A percentile compares a stretch with the other conserved stretches of the same genome.
Conservation (phyloP, 1,140 invertebrate genomes). For the Chymomyza costata region DNA sequence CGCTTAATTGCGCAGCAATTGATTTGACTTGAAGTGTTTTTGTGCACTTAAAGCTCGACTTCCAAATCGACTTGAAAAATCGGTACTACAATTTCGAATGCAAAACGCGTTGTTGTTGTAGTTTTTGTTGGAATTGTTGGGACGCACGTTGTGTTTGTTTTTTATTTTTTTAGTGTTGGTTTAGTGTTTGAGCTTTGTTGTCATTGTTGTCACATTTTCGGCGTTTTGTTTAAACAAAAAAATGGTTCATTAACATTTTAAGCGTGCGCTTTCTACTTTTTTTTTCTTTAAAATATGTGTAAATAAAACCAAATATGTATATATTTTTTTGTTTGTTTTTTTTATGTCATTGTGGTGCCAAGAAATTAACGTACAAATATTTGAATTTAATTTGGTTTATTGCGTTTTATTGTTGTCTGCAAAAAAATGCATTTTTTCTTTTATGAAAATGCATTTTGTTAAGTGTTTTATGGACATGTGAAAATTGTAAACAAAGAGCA, state of each 20-base stretch:
- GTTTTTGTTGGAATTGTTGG: too few species aligned
- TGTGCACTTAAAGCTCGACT: slow-evolving; percentile 9
- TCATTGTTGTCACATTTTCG: slow-evolving; percentile 49
- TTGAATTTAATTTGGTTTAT: slow-evolving; percentile 38
- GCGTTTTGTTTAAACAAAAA: slow-evolving; percentile 32
- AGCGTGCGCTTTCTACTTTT: slow-evolving; percentile 59
- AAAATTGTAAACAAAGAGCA: too few species aligned
- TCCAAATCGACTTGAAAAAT: too few species aligned
- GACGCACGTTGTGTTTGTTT: slow-evolving; percentile 15
- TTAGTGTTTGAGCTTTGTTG: too few species aligned
- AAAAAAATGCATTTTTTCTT: too few species aligned
- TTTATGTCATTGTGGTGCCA: neutral
- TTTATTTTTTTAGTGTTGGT: slow-evolving; percentile 15
- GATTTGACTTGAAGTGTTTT: neutral
- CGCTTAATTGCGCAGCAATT: too few species aligned
- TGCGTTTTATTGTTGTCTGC: too few species aligned
- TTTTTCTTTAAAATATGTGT: slow-evolving; percentile 1
- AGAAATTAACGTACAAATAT: slow-evolving; percentile 59
- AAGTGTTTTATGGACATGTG: too few species aligned
- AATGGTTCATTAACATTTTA: slow-evolving; percentile 65
- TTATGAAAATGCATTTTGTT: too few species aligned
- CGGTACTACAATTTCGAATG: too few species aligned
- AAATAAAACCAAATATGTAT: too few species aligned
- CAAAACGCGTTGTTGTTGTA: slow-evolving; percentile 33
- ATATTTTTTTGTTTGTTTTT: too few species aligned